phyloP scores from a whole-genome alignment of 2,113 vertebrate genomes.

The Choloepus hoffmanni region DNA sequence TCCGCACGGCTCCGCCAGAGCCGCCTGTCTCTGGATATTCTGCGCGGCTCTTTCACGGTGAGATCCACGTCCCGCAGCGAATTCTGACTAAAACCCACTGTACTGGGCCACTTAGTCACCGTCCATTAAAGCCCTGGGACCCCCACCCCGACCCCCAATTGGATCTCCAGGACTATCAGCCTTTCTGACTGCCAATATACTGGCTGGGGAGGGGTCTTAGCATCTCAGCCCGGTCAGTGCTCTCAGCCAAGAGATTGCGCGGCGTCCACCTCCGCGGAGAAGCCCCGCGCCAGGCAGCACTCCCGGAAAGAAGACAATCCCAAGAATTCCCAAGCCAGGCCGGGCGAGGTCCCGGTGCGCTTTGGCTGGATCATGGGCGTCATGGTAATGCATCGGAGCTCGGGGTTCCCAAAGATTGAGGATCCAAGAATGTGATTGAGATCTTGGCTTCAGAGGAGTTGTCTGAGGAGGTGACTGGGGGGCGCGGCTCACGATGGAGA shows the following conservation, averaged over 20 bases:
- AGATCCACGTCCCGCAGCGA: not conserved
- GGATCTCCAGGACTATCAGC: not conserved
- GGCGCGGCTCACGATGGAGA: not conserved
- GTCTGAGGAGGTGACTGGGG: not conserved
- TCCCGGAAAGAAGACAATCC: not conserved
- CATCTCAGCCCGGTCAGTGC: not conserved
- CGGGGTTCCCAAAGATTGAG: not conserved
- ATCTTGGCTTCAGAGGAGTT: not conserved
- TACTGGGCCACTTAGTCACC: not conserved
- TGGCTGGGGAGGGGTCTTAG: not conserved
- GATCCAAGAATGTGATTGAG: not conserved
- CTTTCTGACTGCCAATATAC: not conserved
- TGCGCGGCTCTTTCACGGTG: slow-evolving; percentile 82
- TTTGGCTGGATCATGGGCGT: slow-evolving; percentile 88
- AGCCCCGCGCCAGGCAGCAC: not conserved
- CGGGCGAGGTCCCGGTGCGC: slow-evolving; percentile 62
- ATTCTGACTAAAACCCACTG: not conserved
- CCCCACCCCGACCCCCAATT: not conserved
- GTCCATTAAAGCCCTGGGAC: not conserved
- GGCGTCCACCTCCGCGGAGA: not conserved
- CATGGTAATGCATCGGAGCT: slow-evolving; percentile 79
- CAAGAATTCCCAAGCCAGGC: not conserved
- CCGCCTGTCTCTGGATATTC: slow-evolving; percentile 83
- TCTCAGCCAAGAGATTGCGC: not conserved
- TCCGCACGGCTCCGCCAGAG: slow-evolving; percentile 59